Evolutionary conservation across 2,888 invertebrate species (phyloP), one percentile per base, ranked within the genome.

Genomic region (Ceramica pisi): DNA sequence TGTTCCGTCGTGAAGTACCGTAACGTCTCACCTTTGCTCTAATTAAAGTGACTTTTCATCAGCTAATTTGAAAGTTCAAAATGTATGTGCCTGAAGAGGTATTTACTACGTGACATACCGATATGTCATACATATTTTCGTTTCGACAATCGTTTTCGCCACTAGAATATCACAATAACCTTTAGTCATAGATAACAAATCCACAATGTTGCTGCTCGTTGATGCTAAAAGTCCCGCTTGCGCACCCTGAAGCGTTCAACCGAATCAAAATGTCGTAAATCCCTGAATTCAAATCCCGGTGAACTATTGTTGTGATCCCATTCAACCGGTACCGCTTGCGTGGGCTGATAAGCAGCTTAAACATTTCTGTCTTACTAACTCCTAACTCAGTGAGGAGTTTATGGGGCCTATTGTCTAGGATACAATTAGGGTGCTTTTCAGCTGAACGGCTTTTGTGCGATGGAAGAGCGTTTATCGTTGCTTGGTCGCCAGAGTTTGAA

Each of bases 261-360:
- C 26, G 48, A 81, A 59, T 62, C 48, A 71, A 48, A 53, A 38
- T 12, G 26, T n/a, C 59, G 12, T 75, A 73, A 79, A 75, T 75
- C 64, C 75, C 26, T 51, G 60, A 65, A 51, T 61, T 63, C 63
- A 56, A 69, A 51, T 60, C 53, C 55, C 44, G 19, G 41, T 68
- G 61, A 62, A 81, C 70, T 63, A 82, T 78, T 78, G 82, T 82
- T 56, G 78, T 61, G 31, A 38, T 48, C 26, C 46, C 44, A 53
- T 67, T 76, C 57, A 51, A 48, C 23, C 19, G 41, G 59, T 50
- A 70, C 38, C 55, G 64, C 41, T 70, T 78, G 82, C 64, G 64
- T 63, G 31, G 51, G 63, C 19, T 64, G 82, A 82, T 78, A 78
- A 78, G 78, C 71, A 44, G 78, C 60, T 78, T 82, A 78, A 60